Evolutionary conservation across 2,888 invertebrate genomes (phyloP), one percentile per base, ranked within the genome.

Genomic region (Mechanitis messenoides): DNA sequence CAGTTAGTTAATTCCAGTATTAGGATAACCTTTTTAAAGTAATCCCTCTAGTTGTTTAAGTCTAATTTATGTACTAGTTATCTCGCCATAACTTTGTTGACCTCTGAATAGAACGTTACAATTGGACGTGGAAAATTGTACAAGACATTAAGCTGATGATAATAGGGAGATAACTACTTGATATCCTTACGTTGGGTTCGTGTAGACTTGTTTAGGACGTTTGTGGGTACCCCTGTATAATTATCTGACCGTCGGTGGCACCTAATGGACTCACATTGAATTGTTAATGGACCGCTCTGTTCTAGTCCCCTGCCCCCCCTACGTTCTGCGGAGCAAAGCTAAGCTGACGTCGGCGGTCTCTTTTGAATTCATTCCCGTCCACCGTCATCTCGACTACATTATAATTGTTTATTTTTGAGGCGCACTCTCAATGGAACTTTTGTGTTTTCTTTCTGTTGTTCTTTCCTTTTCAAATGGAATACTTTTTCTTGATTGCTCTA

Each of bases 241-340:
- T 62, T 62, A 57, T 59, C 47, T 57, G 59, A 59, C 59, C 62
- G 59, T 56, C 28, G 46, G 56, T 50, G 56, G 53, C 62, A 42
- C 33, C 54, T 53, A 62, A 59, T 59, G 55, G 58, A 53, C 45
- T 62, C 53, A 42, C 11, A 35, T 53, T 56, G 46, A 56, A 59
- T 35, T 56, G 56, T 53, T 47, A 56, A 62, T 35, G 33, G 45
- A 45, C 47, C 9, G 31, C 31, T 31, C 28, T 50, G 50, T 31
- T 3, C 50, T 50, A 3, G 9, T 31, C 50, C 31, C 50, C n/a
- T 31, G 31, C n/a, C 47, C 28, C 20, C 28, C 47, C 31, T 9
- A 5, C 28, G 7, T 2, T 9, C 50, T 31, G 7, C 50, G 28
- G 55, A 3, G 12, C 45, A 53, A 45, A 12, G n/a, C 31, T 11